Evolutionary conservation across 2,113 vertebrate species (phyloP), one percentile per base, ranked within the genome.

Genomic region (Cisticola juncidis): DNA sequence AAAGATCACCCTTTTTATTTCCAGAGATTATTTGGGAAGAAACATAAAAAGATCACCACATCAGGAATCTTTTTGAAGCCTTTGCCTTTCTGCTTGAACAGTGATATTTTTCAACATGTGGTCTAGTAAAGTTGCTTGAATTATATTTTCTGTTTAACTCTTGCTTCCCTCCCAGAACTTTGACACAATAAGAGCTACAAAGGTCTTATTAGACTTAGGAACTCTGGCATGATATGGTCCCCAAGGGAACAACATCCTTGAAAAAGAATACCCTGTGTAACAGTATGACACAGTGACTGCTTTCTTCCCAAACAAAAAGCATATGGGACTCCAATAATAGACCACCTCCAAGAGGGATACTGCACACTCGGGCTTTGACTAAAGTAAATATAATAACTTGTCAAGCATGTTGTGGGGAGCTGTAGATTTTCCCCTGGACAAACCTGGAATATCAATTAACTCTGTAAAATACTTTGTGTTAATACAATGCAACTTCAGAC

Each of bases 221-320:
- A 99, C 99, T 99, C 99, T 99, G 98, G 98, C 99, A 98, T 98
- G 98, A 98, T 99, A 99, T 98, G 98, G 98, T 98, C 98, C 99
- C 98, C 98, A 95, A 98, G 99, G 98, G 99, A 99, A 98, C 98
- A 98, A 98, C 99, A 99, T 98, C 98, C 98, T 98, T 99, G 99
- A 99, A 99, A 99, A 99, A 98, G 99, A 99, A 99, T 99, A 99
- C 99, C 98, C 98, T 98, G 98, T 99, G 99, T 99, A 99, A 99
- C 99, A 98, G 98, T 98, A 98, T 98, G 98, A 98, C 98, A 99
- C 98, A 99, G 85, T 97, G 97, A 98, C 98, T 99, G 99, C 98
- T 99, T 99, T 99, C 98, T 98, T 98, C 99, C 98, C 98, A 99
- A 98, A 99, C 98, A 98, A 98, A 98, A 98, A 98, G 98, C 98